Conservation (phyloP, 2,113 vertebrate species). For the Zapus hudsonius region DNA sequence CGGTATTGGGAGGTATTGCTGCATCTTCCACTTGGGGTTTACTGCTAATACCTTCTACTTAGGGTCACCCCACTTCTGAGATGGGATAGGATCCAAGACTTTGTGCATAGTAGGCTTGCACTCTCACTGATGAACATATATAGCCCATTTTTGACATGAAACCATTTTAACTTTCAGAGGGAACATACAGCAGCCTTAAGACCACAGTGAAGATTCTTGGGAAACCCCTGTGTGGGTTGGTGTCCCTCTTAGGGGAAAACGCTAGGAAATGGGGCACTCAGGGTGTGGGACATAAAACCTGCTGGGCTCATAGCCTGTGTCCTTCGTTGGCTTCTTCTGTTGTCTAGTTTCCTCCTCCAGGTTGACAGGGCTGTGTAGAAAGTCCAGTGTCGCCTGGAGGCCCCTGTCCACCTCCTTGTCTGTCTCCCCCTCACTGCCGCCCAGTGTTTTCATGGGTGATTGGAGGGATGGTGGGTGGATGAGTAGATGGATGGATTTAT, state of each 20-base stretch:
- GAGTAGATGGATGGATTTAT: background rate
- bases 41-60: background rate
- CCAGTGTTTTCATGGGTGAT: background rate
- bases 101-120: too few species aligned
- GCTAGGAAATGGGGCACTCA: background rate
- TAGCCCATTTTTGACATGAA: background rate
- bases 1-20: too few species aligned
- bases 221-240: background rate
- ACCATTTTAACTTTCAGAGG: background rate
- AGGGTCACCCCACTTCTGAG: background rate
- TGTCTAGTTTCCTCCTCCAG: too few species aligned
- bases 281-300: background rate
- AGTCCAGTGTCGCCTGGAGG: background rate
- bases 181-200: background rate
- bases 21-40: background rate
- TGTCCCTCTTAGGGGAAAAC: background rate
- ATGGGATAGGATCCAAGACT: too few species aligned
- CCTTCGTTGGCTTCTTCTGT: background rate
- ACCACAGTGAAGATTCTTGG: background rate
- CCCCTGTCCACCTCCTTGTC: background rate
- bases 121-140: too few species aligned
- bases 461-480: background rate
- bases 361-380: background rate
- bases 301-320: background rate
- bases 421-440: background rate